Evolutionary conservation across 37 sponge, comb jelly and placozoan species (phyloP).

Genomic region (Theonella swinhoei): DNA sequence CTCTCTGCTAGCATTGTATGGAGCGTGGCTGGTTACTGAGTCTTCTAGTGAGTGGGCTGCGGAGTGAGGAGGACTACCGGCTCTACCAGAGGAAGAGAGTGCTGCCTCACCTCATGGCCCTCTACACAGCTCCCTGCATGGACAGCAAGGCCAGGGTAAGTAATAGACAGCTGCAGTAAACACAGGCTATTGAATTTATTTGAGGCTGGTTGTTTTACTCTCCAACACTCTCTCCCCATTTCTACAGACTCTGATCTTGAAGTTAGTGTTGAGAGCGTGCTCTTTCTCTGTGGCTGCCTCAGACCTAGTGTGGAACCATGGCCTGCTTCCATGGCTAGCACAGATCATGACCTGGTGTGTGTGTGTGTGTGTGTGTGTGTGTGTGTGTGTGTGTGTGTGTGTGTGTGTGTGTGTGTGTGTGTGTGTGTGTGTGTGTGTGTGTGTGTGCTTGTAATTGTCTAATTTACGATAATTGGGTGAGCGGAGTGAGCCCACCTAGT

Average conservation of each 20-base stretch:
- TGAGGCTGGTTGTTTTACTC: no score
- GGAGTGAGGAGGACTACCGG: slow-evolving; percentile 59
- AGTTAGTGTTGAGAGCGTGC: slow-evolving; percentile 10
- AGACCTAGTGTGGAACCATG: slow-evolving; percentile 30
- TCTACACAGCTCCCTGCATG: neutral
- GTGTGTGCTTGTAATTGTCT: no score
- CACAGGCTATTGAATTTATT: no score
- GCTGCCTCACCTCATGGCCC: slow-evolving; percentile 32
- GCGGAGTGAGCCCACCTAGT: no score
- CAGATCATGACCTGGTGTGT: slow-evolving; percentile 3
- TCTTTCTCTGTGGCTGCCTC: neutral
- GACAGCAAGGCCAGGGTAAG: neutral
- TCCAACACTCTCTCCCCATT: no score
- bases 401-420: no score
- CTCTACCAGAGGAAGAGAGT: slow-evolving; percentile 49
- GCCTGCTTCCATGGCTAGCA: slow-evolving; percentile 11
- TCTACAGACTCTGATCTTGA: slow-evolving; percentile 8
- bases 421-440: no score
- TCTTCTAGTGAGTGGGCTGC: slow-evolving; percentile 46
- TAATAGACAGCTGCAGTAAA: no score
- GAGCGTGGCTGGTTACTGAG: slow-evolving; percentile 63
- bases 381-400: no score
- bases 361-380: no score
- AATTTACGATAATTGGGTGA: no score
- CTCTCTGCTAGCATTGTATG: neutral